Evolutionary conservation across 2,797 vertebrate genomes (phyloP), one percentile per base, ranked within the genome.

Genomic region (Sebastiscus albofasciatus): DNA sequence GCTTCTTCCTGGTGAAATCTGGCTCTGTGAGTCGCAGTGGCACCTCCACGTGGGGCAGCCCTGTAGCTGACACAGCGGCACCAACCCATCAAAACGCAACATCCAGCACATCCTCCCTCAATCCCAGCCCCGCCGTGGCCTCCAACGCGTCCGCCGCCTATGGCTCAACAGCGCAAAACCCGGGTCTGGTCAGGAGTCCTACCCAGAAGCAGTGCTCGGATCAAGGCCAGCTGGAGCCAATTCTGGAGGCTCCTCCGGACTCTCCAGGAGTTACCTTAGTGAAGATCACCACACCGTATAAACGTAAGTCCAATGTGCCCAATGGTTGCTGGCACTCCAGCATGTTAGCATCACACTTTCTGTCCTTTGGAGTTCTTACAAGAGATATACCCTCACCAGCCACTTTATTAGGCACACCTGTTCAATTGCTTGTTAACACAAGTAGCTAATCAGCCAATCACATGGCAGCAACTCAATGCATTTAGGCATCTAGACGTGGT

Each of bases 301-400:
- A 96, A 94, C 90, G 96, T 96, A 86, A 87, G 94, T 92, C 29
- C 27, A 39, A 49, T 36, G 39, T 36, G 49, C 14, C 52, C 18
- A 27, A 6, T 22, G 10, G 6, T 56, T 46, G 42, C 67, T 8
- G 36, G 36, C 5, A 39, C 18, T 39, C 6, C 20, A 26, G 67
- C 3, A 54, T 39, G 36, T 52, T 31, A 54, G 12, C 20, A 9
- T 36, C 26, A 11, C n/a, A 34, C 36, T 22, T 31, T 16, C 2
- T 1, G 8, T 29, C 1, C 13, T 16, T 54, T 36, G 13, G 27
- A 11, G 24, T 6, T 31, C 55, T 29, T 4, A 20, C 8, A 11
- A 26, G 29, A 72, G 34, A 67, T 12, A 12, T 14, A 24, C 65
- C 27, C 55, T 24, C 24, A 24, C 24, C 24, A 2, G 24, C 24